phyloP scores from a whole-genome alignment of 2,888 invertebrate genomes.

The Masnerella sp. region DNA sequence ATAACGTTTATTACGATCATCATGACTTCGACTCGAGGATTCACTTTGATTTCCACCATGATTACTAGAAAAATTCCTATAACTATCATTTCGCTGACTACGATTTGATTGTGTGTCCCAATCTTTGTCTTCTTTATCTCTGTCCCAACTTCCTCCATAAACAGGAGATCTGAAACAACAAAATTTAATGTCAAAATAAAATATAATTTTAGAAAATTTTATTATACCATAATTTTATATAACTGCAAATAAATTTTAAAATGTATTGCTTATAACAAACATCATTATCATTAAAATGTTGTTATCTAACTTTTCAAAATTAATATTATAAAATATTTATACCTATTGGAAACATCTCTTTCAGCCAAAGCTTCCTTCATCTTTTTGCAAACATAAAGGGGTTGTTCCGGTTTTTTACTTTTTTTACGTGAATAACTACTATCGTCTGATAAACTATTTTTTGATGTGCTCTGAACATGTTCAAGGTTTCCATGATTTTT shows the following conservation, averaged over 20 bases:
- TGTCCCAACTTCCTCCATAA: constrained; percentile 65
- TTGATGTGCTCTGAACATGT: constrained; percentile 63
- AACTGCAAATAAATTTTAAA: too few relatives aligned
- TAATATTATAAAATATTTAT: constrained; percentile 8
- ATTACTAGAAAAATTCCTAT: constrained; percentile 65
- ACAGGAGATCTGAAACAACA: constrained; percentile 63
- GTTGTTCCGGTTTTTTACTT: constrained; percentile 80
- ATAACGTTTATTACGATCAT: constrained; percentile 71
- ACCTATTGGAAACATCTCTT: constrained; percentile 74
- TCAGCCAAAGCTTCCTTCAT: constrained; percentile 77
- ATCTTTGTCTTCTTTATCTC: constrained; percentile 69
- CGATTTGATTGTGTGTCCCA: constrained; percentile 73
- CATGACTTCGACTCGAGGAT: constrained; percentile 62
- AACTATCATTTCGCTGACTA: constrained; percentile 68
- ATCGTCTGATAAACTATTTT: constrained; percentile 65
- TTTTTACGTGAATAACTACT: constrained; percentile 68
- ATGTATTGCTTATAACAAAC: too few relatives aligned
- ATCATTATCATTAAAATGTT: too few relatives aligned
- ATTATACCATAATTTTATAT: too few relatives aligned
- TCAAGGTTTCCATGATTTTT: constrained; percentile 69
- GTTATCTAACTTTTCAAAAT: too few relatives aligned
- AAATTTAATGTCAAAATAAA: not conserved
- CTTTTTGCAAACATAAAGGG: constrained; percentile 79
- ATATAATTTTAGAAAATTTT: not conserved
- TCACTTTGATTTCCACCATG: constrained; percentile 65